Evolutionary conservation across 2,888 invertebrate species (phyloP), one percentile per base, ranked within the genome.

Genomic region (Thelaira solivaga): DNA sequence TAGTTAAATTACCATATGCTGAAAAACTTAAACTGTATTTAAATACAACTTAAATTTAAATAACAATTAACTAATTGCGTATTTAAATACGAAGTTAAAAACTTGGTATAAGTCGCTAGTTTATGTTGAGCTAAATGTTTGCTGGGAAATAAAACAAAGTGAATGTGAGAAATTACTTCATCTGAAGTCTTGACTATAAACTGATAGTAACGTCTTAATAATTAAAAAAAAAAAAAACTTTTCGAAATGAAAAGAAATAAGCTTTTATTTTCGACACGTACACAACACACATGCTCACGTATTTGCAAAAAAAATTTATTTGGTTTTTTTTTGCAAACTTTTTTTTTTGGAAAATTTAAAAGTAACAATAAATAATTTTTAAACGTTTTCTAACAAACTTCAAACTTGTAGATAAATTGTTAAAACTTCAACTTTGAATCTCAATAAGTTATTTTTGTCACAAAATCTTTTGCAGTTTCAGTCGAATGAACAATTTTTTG

Each of bases 181-280:
- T 59, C 41, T 39, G 13, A 55, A 31, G 65, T 67, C 53, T 67
- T 34, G 53, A 24, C 2, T 39, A 13, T 16, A 59, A 31, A 29
- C 47, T 49, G 36, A 39, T 47, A 49, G 29, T 47, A 65, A 51
- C 41, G 39, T 29, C 68, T 69, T 49, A 39, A 59, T 49, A 69
- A 39, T 59, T 49, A 22, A 29, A 41, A 18, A 10, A 41, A 39
- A 18, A 36, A 41, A 22, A 45, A 22, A 36, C 20, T 51, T 13
- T 10, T 55, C 34, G 3, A 34, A 31, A 31, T 51, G 31, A 65
- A 39, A 51, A 39, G 10, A 65, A 53, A 65, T 22, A 53, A 67
- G 43, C 45, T 53, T n/a, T 24, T 43, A 55, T 31, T 67, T 55
- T 29, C 53, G 34, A 43, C 67, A 67, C 67, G n/a, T n/a, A n/a